Evolutionary conservation across 2,113 vertebrate genomes (phyloP), one percentile per base, ranked within the genome.

Genomic region (Percina caprodes): DNA sequence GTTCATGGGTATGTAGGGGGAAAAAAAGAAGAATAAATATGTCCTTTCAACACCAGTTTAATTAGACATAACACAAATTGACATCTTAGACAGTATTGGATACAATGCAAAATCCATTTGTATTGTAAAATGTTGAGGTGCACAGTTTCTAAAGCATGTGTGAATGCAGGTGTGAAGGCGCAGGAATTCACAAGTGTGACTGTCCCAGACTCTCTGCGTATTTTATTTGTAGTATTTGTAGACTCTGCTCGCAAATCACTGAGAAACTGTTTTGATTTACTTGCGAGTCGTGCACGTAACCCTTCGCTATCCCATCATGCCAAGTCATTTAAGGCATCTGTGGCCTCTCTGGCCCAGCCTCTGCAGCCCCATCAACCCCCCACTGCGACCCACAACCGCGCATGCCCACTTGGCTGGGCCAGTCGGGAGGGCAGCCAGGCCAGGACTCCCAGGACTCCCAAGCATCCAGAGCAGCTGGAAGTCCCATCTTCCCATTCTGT

Each of bases 311-410:
- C 92, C 89, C 93, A 94, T 95, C 92, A 93, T 89, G 94, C 92
- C 92, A 92, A 94, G 91, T 94, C 91, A 88, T 94, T 95, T 94
- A 90, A 93, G 91, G 92, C 93, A 93, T 95, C 92, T 94, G 94
- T 92, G 93, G 93, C 91, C 93, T 94, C 85, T 92, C 89, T 93
- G 89, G 89, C 92, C 85, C 87, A 81, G 92, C 77, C 88, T 84
- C 80, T 77, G 83, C 89, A 91, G 91, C 81, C 91, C 88, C 92
- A 95, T 95, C 94, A 95, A 76, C 92, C 93, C 93, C 94, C 94
- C 9, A 82, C 84, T 21, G 91, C 5, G 91, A 77, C 73, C 88
- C 86, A 70, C 73, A 83, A 91, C 87, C 84, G 92, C 92, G 87
- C 91, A 92, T 88, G 93, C 89, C 88, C 90, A 87, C 92, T 91